Evolutionary conservation across 2,888 invertebrate genomes (phyloP).

Genomic region (Rugalucina vietnamica): DNA sequence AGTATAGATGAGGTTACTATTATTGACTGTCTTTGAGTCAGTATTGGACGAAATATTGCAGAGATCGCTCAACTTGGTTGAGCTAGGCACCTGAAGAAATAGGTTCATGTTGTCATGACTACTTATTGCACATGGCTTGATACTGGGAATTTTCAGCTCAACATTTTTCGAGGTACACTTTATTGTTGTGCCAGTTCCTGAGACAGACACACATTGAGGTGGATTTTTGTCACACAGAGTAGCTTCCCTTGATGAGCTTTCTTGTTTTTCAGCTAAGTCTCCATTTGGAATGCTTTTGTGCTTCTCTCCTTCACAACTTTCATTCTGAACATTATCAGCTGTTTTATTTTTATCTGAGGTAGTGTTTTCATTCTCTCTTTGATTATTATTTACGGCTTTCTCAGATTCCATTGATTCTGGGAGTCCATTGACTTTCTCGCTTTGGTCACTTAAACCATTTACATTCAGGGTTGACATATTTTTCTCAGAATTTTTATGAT

Average conservation of each 20-base stretch:
- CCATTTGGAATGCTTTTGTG: conserved; percentile 25
- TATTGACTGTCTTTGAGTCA: conserved; percentile 15
- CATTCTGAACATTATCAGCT: neutral
- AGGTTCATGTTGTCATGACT: conserved; percentile 55
- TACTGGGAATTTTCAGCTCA: conserved; percentile 61
- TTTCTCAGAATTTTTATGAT: conserved; percentile 71
- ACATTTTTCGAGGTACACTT: conserved; percentile 45
- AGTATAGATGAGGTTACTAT: conserved; percentile 31
- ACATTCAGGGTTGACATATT: conserved; percentile 19
- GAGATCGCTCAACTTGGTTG: conserved; percentile 69
- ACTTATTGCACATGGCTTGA: conserved; percentile 64
- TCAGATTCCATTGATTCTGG: conserved; percentile 12
- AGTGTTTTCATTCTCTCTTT: neutral
- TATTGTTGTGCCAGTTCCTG: conserved; percentile 23
- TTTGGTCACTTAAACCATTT: conserved; percentile 32
- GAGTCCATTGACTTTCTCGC: conserved; percentile 25
- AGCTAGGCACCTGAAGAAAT: conserved; percentile 64
- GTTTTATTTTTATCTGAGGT: conserved; percentile 1
- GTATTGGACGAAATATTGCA: conserved; percentile 54
- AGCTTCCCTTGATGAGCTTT: conserved; percentile 20
- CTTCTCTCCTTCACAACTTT: conserved; percentile 4
- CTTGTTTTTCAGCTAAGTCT: conserved; percentile 37
- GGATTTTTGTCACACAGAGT: conserved; percentile 5
- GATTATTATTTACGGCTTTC: neutral
- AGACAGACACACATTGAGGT: conserved; percentile 35